Conservation (phyloP, 2,797 vertebrate species). For the Gobio occitaniae region DNA sequence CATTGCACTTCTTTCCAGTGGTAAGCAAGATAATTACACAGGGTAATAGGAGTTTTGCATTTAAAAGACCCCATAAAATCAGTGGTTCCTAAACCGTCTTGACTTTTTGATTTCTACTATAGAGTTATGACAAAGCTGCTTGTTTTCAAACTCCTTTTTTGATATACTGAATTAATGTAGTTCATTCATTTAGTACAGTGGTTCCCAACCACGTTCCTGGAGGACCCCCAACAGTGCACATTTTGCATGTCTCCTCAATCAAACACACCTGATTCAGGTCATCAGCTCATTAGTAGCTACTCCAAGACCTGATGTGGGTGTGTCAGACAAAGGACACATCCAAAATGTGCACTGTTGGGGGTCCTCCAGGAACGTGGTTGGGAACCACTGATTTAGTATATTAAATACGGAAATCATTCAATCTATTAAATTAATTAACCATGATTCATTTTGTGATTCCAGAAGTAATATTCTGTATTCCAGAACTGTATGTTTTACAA, state of each 20-base stretch:
- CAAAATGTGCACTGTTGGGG: no score
- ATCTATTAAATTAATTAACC: neutral
- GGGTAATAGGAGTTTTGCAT: neutral
- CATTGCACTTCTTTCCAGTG: conserved; percentile 84
- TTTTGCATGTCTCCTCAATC: no score
- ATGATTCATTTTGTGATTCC: neutral
- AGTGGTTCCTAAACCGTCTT: neutral
- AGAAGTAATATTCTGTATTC: neutral
- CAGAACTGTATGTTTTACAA: neutral
- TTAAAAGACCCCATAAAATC: neutral
- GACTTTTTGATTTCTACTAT: neutral
- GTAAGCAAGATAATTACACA: conserved; percentile 71
- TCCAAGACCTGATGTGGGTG: no score
- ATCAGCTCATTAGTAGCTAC: no score
- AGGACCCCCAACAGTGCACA: no score
- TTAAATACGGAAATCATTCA: neutral
- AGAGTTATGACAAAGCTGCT: neutral
- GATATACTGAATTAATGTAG: neutral
- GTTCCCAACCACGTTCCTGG: no score
- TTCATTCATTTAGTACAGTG: neutral
- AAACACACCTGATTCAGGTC: no score
- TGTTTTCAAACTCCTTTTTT: neutral
- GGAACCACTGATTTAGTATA: no score
- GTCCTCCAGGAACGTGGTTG: no score
- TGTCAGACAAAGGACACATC: no score